A percentile compares a stretch with the other conserved stretches of the same genome.
Conservation (phyloP, 1,140 invertebrate species). For the Doryteuthis pealeii region DNA sequence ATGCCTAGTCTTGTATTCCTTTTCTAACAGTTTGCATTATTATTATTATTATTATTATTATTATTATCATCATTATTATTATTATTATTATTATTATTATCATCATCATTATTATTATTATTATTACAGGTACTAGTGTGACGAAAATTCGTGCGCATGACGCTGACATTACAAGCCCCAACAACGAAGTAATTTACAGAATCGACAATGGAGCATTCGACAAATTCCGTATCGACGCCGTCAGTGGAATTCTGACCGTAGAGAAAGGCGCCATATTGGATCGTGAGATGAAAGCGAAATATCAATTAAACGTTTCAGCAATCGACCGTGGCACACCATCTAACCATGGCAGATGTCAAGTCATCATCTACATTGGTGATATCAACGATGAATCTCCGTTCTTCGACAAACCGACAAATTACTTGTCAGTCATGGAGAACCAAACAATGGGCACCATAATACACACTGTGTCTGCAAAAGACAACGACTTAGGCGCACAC, state of each 20-base stretch:
- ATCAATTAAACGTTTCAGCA: slow-evolving; percentile 37
- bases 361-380: slow-evolving; percentile 34
- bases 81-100: too few relatives aligned
- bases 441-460: slow-evolving; percentile 14
- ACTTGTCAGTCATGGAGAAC: slow-evolving; percentile 31
- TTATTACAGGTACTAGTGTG: slow-evolving; percentile 26
- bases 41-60: too few relatives aligned
- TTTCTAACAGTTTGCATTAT: too few relatives aligned
- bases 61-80: too few relatives aligned
- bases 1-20: too few relatives aligned
- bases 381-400: slow-evolving; percentile 38
- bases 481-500: slow-evolving; percentile 30
- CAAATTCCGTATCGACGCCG: slow-evolving; percentile 45
- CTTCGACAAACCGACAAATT: slow-evolving; percentile 15
- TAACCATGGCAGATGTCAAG: slow-evolving; percentile 27
- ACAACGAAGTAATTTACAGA: slow-evolving; percentile 45
- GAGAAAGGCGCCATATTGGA: slow-evolving; percentile 41
- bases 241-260: slow-evolving; percentile 36
- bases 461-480: slow-evolving; percentile 31
- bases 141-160: slow-evolving; percentile 35
- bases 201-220: slow-evolving; percentile 44
- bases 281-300: slow-evolving; percentile 33
- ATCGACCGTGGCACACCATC: slow-evolving; percentile 41
- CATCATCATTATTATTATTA: background rate
- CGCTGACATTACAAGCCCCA: slow-evolving; percentile 38